Percentiles rank a stretch among this genome's conserved stretches.
Conservation (phyloP, 1,140 invertebrate species). For the Drosophila oshimai region DNA sequence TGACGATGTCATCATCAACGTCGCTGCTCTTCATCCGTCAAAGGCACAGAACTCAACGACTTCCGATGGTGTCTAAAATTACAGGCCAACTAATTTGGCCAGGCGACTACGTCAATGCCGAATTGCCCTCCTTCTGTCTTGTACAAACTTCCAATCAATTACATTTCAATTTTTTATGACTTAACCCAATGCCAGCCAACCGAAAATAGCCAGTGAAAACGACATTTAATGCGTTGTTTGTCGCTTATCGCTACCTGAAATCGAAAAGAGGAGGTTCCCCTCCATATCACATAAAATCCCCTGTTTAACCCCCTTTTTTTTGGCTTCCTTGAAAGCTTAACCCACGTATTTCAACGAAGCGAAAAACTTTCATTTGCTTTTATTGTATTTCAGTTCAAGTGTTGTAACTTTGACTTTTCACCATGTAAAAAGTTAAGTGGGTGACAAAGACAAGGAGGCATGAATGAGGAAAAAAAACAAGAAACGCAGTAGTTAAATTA, state of each 20-base stretch:
- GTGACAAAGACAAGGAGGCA: conserved; percentile 1
- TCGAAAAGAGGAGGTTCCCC: conserved; percentile 15
- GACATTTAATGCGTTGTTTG: conserved; percentile 48
- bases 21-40: conserved; percentile 31
- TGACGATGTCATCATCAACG: conserved; percentile 28
- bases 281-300: neutral
- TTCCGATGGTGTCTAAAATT: conserved; percentile 64
- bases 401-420: conserved; percentile 12
- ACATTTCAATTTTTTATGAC: conserved; percentile 76
- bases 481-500: neutral
- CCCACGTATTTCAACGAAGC: neutral
- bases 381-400: conserved; percentile 24
- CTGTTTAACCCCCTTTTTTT: neutral
- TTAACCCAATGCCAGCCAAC: conserved; percentile 40
- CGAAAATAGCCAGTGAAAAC: conserved; percentile 34
- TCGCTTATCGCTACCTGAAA: conserved; percentile 58
- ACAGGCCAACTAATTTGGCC: conserved; percentile 58
- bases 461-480: neutral
- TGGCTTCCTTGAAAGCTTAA: conserved; percentile 32
- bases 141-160: conserved; percentile 61
- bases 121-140: neutral
- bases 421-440: conserved; percentile 28
- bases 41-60: conserved; percentile 21
- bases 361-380: conserved; percentile 36
- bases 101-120: conserved; percentile 63